Evolutionary conservation across 1,140 invertebrate species (phyloP).

Genomic region (Mizuhopecten yessoensis): DNA sequence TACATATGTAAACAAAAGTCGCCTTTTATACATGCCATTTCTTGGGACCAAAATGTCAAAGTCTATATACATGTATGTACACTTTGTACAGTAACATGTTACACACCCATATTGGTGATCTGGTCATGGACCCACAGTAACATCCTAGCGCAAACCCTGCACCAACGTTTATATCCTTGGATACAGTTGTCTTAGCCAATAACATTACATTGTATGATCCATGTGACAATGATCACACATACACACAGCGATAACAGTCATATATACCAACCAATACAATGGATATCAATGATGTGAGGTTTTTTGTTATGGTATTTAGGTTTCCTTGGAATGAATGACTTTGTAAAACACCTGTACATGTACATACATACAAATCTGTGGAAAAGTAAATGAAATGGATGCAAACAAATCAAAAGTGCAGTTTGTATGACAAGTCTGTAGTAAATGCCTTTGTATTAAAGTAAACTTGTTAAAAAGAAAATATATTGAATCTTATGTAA

Average conservation of each 20-base stretch:
- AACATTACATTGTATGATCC: constrained; percentile 12
- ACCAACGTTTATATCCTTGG: neutral
- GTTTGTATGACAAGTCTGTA: neutral
- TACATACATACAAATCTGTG: neutral
- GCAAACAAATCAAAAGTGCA: neutral
- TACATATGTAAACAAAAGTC: neutral
- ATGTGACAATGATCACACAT: neutral
- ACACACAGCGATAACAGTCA: too few species aligned
- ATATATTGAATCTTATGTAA: too few species aligned
- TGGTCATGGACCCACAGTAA: neutral
- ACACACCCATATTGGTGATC: neutral
- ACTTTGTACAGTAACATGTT: neutral
- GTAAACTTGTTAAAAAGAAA: too few species aligned
- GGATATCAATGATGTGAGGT: neutral
- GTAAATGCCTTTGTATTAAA: neutral
- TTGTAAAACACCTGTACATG: neutral
- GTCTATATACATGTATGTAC: constrained; percentile 14
- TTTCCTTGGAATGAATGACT: constrained; percentile 23
- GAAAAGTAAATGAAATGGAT: neutral
- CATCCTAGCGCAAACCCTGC: neutral
- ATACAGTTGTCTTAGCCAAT: neutral
- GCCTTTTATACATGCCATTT: constrained; percentile 33
- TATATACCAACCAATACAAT: too few species aligned
- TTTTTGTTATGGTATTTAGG: constrained; percentile 35
- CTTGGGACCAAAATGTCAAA: neutral